Evolutionary conservation across 2,113 vertebrate genomes (phyloP), one percentile per base, ranked within the genome.

Genomic region (Arvicanthis niloticus): DNA sequence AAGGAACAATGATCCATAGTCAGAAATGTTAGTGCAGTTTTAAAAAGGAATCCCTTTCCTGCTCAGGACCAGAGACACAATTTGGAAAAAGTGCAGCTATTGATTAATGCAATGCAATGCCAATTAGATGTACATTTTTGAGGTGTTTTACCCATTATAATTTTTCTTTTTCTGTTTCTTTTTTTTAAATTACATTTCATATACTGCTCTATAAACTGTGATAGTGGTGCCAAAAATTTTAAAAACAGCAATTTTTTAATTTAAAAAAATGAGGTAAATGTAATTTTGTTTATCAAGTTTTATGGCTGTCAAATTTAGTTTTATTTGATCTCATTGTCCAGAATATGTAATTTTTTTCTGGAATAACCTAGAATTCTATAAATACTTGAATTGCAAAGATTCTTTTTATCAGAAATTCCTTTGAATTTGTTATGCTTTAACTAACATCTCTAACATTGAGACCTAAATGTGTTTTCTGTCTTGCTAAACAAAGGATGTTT

Each of bases 21-120:
- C 99, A 99, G 99, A 99, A 99, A 98, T 99, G 98, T 99, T 99
- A 99, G 99, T 97, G 99, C 99, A 99, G 99, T n/a, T 99, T 99
- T 99, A 99, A 99, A 99, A 98, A 99, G 99, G 99, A 99, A 98
- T 98, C 98, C 98, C 98, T 99, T 99, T 99, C 99, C 99, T 99
- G 98, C 99, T 99, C 98, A 99, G 99, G 99, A 99, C 99, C 98
- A 99, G 99, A 99, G 99, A 98, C 98, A 99, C 98, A 99, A 99
- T 99, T 98, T 99, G 98, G 98, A 99, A 99, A 42, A 42, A 16
- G 7, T 29, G 10, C 3, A 42, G 4, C 7, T 62, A 34, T 45
- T 45, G 24, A 65, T 65, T 19, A 65, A 19, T 65, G 40, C 22
- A 45, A 45, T 45, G 40, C 4, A 15, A 3, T 45, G 40, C 42